A percentile compares a stretch with the other conserved stretches of the same genome.
These are phyloP conservation scores for Thymelicus sylvestris DNA, from an alignment of 2,888 invertebrate genomes.

Conservation along the genomic window DNA sequence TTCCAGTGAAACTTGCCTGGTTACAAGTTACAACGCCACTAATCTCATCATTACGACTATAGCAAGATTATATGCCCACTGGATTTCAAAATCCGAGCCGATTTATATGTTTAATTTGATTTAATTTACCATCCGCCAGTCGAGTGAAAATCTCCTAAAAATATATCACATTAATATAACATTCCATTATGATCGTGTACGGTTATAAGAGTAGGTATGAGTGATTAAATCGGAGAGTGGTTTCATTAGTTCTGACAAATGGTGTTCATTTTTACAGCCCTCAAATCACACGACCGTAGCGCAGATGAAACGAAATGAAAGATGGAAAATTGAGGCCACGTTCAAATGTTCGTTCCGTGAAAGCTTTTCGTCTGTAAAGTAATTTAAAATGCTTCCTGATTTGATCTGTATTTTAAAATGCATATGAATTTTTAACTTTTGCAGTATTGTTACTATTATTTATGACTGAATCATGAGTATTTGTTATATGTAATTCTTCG, in stretches of 20 bases:
- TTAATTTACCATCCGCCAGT: too few relatives aligned
- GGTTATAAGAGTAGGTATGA: slow-evolving; percentile 3
- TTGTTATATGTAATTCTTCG: too few relatives aligned
- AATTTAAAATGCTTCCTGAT: slow-evolving; percentile 11
- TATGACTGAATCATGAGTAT: too few relatives aligned
- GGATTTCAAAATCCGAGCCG: too few relatives aligned
- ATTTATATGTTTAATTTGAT: too few relatives aligned
- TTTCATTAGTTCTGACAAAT: slow-evolving; percentile 35
- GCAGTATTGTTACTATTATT: too few relatives aligned
- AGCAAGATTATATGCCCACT: too few relatives aligned
- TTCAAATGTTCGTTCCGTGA: slow-evolving; percentile 24
- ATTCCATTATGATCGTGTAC: slow-evolving; percentile 22
- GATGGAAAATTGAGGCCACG: slow-evolving; percentile 29
- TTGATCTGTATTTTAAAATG: slow-evolving; percentile 4
- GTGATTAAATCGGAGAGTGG: slow-evolving; percentile 34
- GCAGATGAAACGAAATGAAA: slow-evolving; percentile 30
- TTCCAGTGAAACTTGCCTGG: too few relatives aligned
- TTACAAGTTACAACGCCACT: too few relatives aligned
- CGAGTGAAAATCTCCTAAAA: not conserved
- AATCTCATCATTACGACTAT: too few relatives aligned
- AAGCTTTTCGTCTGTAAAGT: slow-evolving; percentile 16
- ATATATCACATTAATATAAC: slow-evolving; percentile 6
- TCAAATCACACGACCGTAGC: slow-evolving; percentile 27
- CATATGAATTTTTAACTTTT: not conserved
- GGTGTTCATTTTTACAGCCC: slow-evolving; percentile 34